phyloP scores from a whole-genome alignment of 2,113 vertebrate species.

The Hassar affinis region DNA sequence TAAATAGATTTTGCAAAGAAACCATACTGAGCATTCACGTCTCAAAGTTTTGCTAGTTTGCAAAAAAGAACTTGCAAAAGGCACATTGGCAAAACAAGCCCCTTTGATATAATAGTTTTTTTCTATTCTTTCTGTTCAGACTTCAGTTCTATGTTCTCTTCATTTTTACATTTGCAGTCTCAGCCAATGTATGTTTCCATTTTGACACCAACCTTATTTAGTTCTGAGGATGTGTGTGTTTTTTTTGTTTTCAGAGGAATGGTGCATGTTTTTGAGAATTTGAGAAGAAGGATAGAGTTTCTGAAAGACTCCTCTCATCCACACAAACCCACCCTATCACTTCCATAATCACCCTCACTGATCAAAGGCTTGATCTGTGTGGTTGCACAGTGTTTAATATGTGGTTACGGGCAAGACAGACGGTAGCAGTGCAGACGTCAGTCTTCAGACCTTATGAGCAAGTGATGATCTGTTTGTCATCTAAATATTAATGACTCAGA shows the following conservation, averaged over 20 bases:
- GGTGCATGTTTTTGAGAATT: background rate
- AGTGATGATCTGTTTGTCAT: background rate
- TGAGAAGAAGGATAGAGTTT: background rate
- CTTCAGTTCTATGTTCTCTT: background rate
- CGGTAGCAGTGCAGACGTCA: background rate
- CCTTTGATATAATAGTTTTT: background rate
- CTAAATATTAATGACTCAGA: background rate
- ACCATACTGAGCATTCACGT: background rate
- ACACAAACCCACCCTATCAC: constrained; percentile 48
- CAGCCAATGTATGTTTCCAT: background rate
- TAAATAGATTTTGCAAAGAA: background rate
- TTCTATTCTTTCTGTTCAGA: background rate
- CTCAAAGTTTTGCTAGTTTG: background rate
- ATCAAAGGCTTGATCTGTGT: constrained; percentile 37
- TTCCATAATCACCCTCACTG: constrained; percentile 30
- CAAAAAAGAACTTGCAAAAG: background rate
- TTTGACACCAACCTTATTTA: background rate
- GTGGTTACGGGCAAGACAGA: constrained; percentile 4
- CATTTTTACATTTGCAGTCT: background rate
- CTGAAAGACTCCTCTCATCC: background rate
- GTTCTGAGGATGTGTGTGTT: background rate
- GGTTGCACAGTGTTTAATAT: constrained; percentile 34
- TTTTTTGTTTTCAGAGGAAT: constrained; percentile 9
- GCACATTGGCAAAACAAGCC: background rate
- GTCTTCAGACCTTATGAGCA: background rate